These are phyloP conservation scores for Mormyrus hasselquistii DNA, from an alignment of 2,797 vertebrate species.

Conservation along the genomic window DNA sequence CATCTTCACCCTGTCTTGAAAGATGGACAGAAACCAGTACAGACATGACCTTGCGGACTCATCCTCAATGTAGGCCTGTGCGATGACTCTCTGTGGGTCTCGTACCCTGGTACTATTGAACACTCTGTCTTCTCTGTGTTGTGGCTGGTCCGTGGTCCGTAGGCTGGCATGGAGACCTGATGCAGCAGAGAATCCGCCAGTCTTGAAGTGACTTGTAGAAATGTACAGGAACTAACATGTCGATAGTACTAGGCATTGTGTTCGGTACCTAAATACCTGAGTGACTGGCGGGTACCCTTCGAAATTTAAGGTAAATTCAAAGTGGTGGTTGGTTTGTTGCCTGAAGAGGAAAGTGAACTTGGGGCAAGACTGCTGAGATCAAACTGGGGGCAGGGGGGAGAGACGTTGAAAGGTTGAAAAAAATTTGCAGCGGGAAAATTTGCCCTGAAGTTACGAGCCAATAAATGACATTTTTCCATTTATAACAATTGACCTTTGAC, in stretches of 20 bases:
- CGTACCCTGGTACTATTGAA: neutral
- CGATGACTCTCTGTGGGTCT: neutral
- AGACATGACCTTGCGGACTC: neutral
- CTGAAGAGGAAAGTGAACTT: neutral
- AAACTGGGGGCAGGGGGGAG: neutral
- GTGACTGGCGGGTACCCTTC: neutral
- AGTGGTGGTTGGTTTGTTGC: neutral
- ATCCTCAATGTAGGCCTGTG: neutral
- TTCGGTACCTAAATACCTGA: neutral
- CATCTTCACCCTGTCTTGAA: neutral
- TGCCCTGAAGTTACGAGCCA: conserved; percentile 11
- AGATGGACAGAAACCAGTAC: neutral
- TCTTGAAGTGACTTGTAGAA: neutral
- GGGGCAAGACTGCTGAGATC: neutral
- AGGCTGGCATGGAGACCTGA: neutral
- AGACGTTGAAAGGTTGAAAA: neutral
- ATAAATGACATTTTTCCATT: conserved; percentile 7
- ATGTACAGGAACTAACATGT: neutral
- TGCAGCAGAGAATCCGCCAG: neutral
- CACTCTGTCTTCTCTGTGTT: neutral
- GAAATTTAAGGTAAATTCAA: neutral
- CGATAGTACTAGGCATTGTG: neutral
- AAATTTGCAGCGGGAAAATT: neutral
- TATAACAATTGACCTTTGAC: conserved; percentile 14
- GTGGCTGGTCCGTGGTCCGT: neutral